These are phyloP conservation scores for Litocranius walleri DNA, from an alignment of 2,113 vertebrate genomes.

Conservation along the genomic window DNA sequence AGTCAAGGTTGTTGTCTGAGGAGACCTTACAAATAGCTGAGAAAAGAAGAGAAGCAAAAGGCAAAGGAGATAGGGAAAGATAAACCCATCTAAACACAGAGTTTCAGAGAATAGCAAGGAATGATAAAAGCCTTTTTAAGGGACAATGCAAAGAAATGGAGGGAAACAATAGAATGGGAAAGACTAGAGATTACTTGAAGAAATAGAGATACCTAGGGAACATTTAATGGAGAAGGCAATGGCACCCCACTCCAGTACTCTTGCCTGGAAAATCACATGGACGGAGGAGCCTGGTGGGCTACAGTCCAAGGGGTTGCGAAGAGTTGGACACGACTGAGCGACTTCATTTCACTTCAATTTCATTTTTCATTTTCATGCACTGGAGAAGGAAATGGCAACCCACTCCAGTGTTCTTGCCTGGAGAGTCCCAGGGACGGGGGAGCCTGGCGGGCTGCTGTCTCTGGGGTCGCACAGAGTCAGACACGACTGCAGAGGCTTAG, in stretches of 20 bases:
- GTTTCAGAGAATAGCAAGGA: neutral
- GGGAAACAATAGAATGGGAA: neutral
- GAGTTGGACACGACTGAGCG: too few relatives aligned
- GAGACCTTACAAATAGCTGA: neutral
- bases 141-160: neutral
- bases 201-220: neutral
- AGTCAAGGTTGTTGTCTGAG: neutral
- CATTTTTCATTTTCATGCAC: too few relatives aligned
- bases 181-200: neutral
- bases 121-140: neutral
- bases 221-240: too few relatives aligned
- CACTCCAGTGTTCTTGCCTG: too few relatives aligned
- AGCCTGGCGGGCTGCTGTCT: too few relatives aligned
- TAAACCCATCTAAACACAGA: neutral
- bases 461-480: rapidly evolving
- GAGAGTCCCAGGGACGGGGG: too few relatives aligned
- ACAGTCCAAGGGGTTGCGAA: too few relatives aligned
- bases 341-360: too few relatives aligned
- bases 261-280: too few relatives aligned
- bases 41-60: neutral
- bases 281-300: too few relatives aligned
- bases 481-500: rapidly evolving
- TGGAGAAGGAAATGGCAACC: too few relatives aligned
- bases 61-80: neutral
- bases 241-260: too few relatives aligned